Conservation (phyloP, 2,888 invertebrate species). For the Lumbricus terrestris region DNA sequence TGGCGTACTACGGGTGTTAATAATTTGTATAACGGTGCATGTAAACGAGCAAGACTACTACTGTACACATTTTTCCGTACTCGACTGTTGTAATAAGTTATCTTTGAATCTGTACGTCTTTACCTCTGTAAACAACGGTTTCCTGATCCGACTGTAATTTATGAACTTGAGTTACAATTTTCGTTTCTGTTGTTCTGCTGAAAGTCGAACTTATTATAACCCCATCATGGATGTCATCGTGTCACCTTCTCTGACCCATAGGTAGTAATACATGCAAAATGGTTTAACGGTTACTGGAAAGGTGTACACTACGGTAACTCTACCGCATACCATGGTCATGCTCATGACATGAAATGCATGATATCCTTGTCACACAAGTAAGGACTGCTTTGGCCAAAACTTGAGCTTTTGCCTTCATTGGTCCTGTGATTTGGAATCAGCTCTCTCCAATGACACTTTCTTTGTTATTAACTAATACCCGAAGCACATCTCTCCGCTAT, state of each 20-base stretch:
- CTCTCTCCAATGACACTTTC: too few relatives aligned
- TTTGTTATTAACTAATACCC: too few relatives aligned
- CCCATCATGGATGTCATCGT: too few relatives aligned
- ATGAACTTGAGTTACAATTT: conserved; percentile 3
- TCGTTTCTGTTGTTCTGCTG: background rate
- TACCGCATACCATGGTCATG: too few relatives aligned
- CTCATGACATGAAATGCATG: too few relatives aligned
- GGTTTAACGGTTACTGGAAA: too few relatives aligned
- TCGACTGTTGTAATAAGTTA: background rate
- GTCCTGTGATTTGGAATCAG: too few relatives aligned
- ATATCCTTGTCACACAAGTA: too few relatives aligned
- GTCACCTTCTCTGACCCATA: background rate
- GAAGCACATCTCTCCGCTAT: too few relatives aligned
- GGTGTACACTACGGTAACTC: too few relatives aligned
- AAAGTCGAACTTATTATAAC: background rate
- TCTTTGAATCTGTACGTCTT: background rate
- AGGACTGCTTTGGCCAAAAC: too few relatives aligned
- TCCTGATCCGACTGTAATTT: background rate
- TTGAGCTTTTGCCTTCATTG: too few relatives aligned
- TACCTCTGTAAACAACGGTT: background rate
- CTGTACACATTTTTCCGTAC: background rate
- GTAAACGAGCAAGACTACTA: background rate
- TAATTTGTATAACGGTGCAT: background rate
- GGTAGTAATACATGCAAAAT: background rate
- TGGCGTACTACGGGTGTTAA: background rate